Percentiles rank a stretch among this genome's conserved stretches.
Evolutionary conservation across 2,113 vertebrate species (phyloP).

Genomic region (chimpanzee (Pan troglodytes)): DNA sequence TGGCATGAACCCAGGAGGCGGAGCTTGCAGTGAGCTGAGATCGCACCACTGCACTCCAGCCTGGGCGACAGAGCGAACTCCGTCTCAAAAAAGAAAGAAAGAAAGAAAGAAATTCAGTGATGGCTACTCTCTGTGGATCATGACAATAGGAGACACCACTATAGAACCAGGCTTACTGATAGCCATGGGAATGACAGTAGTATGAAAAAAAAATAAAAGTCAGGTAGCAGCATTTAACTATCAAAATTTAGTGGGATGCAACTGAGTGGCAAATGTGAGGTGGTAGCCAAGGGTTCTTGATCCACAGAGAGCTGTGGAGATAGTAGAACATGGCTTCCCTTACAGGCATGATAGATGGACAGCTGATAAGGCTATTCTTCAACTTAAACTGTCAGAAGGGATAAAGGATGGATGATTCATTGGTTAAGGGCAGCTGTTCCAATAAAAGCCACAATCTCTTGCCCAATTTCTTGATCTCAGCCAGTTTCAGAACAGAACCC

Average conservation of each 20-base stretch:
- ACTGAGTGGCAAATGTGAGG: background rate
- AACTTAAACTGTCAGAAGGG: background rate
- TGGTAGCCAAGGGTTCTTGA: background rate
- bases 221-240: background rate
- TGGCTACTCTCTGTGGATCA: background rate
- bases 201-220: background rate
- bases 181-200: background rate
- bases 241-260: background rate
- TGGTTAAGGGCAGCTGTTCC: background rate
- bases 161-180: background rate
- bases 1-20: too few species aligned
- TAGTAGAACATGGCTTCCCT: background rate
- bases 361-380: background rate
- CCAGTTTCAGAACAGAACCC: background rate
- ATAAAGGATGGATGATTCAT: background rate
- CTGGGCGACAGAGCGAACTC: too few species aligned
- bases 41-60: too few species aligned
- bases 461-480: background rate
- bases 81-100: too few species aligned
- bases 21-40: too few species aligned
- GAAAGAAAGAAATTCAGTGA: background rate
- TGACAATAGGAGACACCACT: background rate
- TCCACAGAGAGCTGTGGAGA: background rate
- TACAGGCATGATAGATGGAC: background rate
- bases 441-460: background rate